A percentile compares a stretch with the other conserved stretches of the same genome.
Conservation (phyloP, 2,113 vertebrate genomes). For the Python bivittatus region DNA sequence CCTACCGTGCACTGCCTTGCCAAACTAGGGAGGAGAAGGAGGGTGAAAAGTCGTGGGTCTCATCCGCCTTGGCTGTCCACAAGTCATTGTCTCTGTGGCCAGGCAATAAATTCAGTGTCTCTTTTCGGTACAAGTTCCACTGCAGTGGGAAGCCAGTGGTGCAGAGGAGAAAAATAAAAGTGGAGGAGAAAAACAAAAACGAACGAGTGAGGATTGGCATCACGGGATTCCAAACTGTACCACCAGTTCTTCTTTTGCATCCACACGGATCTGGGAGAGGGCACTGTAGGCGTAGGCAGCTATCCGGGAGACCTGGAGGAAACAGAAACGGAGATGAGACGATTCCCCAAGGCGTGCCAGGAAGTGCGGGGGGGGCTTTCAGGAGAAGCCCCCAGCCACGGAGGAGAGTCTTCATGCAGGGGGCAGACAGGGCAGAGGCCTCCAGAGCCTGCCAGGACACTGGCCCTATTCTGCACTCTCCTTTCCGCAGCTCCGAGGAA, state of each 20-base stretch:
- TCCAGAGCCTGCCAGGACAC: no score
- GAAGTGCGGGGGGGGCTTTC: neutral
- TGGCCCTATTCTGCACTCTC: no score
- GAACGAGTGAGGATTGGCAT: conserved; percentile 51
- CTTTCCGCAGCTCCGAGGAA: no score
- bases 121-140: conserved; percentile 55
- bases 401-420: no score
- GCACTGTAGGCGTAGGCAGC: conserved; percentile 95
- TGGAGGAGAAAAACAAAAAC: conserved; percentile 31
- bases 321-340: neutral
- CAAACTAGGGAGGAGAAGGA: neutral
- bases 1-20: neutral
- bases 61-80: rapidly evolving
- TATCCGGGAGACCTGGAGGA: conserved; percentile 88
- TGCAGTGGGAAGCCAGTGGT: conserved; percentile 38
- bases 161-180: conserved; percentile 50
- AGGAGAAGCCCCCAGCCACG: neutral
- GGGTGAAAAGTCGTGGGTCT: neutral
- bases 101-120: conserved; percentile 53
- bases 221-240: conserved; percentile 96
- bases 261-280: conserved; percentile 95
- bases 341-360: neutral
- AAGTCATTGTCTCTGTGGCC: conserved; percentile 21
- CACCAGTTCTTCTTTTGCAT: conserved; percentile 94
- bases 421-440: no score